These are phyloP conservation scores for Pseudopipra pipra DNA, from an alignment of 2,113 vertebrate species.

Conservation along the genomic window DNA sequence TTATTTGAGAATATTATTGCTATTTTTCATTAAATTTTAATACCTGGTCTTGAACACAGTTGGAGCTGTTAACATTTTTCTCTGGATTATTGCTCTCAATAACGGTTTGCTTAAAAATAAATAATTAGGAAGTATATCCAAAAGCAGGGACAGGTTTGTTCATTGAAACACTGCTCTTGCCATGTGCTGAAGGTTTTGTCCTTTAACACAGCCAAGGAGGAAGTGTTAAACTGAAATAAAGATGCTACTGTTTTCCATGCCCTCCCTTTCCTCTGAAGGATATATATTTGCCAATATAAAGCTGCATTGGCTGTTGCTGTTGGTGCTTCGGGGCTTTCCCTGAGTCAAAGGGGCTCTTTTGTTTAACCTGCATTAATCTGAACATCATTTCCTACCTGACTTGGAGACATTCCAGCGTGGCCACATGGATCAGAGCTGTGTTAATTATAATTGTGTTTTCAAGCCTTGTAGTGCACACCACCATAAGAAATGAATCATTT, in stretches of 20 bases:
- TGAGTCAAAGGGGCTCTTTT: background rate
- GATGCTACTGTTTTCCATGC: background rate
- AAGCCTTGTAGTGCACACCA: background rate
- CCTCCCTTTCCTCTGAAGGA: background rate
- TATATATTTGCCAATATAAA: background rate
- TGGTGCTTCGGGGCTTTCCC: background rate
- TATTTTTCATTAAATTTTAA: background rate
- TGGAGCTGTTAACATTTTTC: background rate
- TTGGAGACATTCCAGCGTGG: background rate
- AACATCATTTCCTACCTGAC: background rate
- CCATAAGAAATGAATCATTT: background rate
- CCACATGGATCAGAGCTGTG: background rate
- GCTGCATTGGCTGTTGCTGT: background rate
- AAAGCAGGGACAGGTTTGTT: background rate
- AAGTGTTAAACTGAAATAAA: slow-evolving; percentile 11
- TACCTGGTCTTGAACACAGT: background rate
- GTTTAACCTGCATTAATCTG: background rate
- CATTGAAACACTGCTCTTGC: background rate
- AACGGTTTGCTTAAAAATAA: background rate
- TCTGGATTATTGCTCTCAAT: background rate
- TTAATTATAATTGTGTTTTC: background rate
- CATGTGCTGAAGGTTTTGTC: slow-evolving; percentile 21
- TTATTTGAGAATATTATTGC: background rate
- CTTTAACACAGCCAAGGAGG: slow-evolving; percentile 10
- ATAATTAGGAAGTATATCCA: background rate